phyloP scores from a whole-genome alignment of 1,140 invertebrate species.

The Zaprionus lachaisei region DNA sequence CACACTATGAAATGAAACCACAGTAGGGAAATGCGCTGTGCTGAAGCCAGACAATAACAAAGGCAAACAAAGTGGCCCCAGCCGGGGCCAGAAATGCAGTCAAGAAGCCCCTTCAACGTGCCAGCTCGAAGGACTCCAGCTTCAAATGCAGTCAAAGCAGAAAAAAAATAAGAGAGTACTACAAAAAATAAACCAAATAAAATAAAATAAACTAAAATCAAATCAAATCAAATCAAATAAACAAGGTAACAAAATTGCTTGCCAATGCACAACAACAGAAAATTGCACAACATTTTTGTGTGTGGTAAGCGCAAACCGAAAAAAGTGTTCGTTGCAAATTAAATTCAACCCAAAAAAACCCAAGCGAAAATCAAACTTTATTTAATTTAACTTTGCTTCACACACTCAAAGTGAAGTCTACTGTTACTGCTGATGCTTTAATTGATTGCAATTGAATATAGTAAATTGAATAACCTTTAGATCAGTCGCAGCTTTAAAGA shows the following conservation, averaged over 20 bases:
- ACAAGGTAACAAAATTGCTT: constrained; percentile 27
- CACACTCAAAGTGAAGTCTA: background rate
- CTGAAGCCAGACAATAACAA: constrained; percentile 51
- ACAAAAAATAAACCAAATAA: background rate
- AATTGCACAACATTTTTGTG: constrained; percentile 44
- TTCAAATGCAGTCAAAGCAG: constrained; percentile 60
- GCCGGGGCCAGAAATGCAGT: background rate
- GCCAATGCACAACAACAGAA: constrained; percentile 23
- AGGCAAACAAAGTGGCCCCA: constrained; percentile 47
- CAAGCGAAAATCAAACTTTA: constrained; percentile 1
- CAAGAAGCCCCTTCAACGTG: background rate
- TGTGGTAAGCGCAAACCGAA: background rate
- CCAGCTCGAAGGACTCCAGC: background rate
- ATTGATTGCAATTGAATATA: background rate
- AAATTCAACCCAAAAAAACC: background rate
- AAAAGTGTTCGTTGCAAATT: background rate
- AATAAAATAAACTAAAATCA: constrained; percentile 21
- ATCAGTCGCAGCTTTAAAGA: background rate
- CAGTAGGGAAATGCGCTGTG: constrained; percentile 20
- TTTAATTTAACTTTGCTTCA: background rate
- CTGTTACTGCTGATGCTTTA: background rate
- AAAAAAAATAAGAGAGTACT: background rate
- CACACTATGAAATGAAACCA: background rate
- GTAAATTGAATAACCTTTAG: background rate
- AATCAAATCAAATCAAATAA: constrained; percentile 31